Base-by-base conservation (phyloP, 2,888 invertebrate species). In the Dryobotodes eremita region DNA sequence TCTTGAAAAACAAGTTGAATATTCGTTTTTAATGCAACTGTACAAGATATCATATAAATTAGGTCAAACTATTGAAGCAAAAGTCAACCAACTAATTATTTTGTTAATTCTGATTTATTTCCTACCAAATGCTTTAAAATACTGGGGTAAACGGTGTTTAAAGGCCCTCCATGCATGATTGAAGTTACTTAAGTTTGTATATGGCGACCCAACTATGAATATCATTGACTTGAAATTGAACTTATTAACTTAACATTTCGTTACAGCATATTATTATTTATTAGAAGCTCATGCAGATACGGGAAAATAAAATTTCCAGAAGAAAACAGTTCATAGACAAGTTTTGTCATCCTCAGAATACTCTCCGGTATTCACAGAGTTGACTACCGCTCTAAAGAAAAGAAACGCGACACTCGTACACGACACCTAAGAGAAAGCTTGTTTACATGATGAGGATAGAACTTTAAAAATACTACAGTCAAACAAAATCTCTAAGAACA, bases 361-460 rank as follows among this genome's bases (percentile, higher is more conserved):
- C 23, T 59, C 48, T 42, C 26, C n/a, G 20, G 48, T 66, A 31
- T 31, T 17, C 48, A 48, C 64, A 59, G 42, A 57, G 8, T 23
- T 65, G 7, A 46, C n/a, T 48, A 55, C 20, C 36, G 36, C 11
- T 46, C 59, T 53, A 17, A 46, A 77, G 55, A 59, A 78, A 53
- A 78, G 68, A 78, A 68, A 78, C 42, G 61, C 31, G 42, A 53
- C 50, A 50, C 46, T 71, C 23, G 23, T 59, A 59, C 72, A 72
- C 31, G 48, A 74, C 31, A 55, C 31, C 48, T 48, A 75, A 42
- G 11, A 31, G 76, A 65, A 64, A 65, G 26, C 61, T 17, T 46
- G 26, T 57, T 65, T 50, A 11, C 77, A 59, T 26, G 26, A 72
- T 26, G 31, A 26, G 36, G 20, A 36, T 48, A 65, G 48, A 50